These are phyloP conservation scores for Nymphalis io DNA, from an alignment of 1,140 invertebrate species.

Conservation along the genomic window DNA sequence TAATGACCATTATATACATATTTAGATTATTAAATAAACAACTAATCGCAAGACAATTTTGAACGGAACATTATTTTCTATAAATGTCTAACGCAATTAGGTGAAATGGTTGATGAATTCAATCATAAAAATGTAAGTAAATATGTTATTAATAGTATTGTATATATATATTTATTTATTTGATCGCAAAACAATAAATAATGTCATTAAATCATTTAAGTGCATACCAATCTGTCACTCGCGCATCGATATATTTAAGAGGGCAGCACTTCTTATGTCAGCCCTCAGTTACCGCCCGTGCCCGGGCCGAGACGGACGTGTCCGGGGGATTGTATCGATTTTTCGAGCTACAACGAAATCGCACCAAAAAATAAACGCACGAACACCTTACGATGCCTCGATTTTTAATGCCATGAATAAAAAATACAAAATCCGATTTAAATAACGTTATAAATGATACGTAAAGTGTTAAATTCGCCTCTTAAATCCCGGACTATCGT, in stretches of 20 bases:
- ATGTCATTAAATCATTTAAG: conserved; percentile 11
- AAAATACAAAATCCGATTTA: conserved; percentile 32
- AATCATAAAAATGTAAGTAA: too few relatives aligned
- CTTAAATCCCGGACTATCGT: conserved; percentile 43
- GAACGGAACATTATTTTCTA: too few relatives aligned
- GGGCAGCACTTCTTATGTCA: conserved; percentile 48
- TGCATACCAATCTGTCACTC: conserved; percentile 43
- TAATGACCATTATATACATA: too few relatives aligned
- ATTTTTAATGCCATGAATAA: conserved; percentile 48
- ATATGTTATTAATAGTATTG: too few relatives aligned
- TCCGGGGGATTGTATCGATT: conserved; percentile 24
- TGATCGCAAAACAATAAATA: conserved; percentile 1
- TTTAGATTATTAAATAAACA: too few relatives aligned
- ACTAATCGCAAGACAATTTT: too few relatives aligned
- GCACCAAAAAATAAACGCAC: conserved; percentile 43
- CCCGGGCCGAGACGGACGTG: conserved; percentile 45
- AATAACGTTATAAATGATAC: conserved; percentile 43
- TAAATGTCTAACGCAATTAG: too few relatives aligned
- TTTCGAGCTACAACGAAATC: conserved; percentile 28
- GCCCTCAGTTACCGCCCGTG: conserved; percentile 53
- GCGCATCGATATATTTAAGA: conserved; percentile 56
- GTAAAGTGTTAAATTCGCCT: conserved; percentile 31
- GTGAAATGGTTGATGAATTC: too few relatives aligned
- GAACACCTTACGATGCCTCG: conserved; percentile 25
- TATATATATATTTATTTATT: background rate